Conservation (phyloP, 2,888 invertebrate species). For the Xylocampa areola region DNA sequence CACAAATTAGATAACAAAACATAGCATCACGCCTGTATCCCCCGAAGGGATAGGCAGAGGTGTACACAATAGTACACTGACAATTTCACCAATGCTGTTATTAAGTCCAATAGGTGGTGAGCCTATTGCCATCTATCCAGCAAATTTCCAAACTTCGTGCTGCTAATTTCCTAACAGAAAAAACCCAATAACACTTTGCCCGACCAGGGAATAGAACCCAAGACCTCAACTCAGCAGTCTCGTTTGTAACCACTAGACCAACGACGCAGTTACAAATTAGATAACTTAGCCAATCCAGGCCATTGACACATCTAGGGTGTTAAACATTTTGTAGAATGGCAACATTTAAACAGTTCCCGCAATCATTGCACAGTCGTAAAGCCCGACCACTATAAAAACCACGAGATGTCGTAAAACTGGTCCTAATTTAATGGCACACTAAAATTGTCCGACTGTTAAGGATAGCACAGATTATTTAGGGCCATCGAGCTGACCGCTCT, state of each 20-base stretch:
- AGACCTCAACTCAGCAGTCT: too few species aligned
- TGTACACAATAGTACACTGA: too few species aligned
- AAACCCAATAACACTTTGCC: too few species aligned
- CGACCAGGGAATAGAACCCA: too few species aligned
- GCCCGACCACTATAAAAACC: conserved; percentile 55
- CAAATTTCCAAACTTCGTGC: too few species aligned
- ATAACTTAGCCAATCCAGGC: conserved; percentile 11
- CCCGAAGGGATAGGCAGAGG: too few species aligned
- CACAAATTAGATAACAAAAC: too few species aligned
- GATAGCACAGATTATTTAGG: conserved; percentile 33
- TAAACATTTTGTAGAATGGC: conserved; percentile 39
- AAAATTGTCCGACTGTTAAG: conserved; percentile 42
- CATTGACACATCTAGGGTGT: conserved; percentile 30
- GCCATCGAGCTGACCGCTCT: conserved; percentile 9
- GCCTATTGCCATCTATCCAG: too few species aligned
- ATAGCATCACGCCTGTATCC: too few species aligned
- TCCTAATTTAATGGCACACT: conserved; percentile 54
- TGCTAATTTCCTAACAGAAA: too few species aligned
- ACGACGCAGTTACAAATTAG: conserved; percentile 1
- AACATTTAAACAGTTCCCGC: conserved; percentile 40
- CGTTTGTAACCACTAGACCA: background rate
- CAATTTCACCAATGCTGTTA: too few species aligned
- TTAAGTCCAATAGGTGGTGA: too few species aligned
- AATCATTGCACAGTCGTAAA: conserved; percentile 50
- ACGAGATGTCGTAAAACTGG: conserved; percentile 51